Percentiles rank a stretch among this genome's conserved stretches.
Conservation (phyloP, 2,888 invertebrate genomes). For the Calameuta idolon region DNA sequence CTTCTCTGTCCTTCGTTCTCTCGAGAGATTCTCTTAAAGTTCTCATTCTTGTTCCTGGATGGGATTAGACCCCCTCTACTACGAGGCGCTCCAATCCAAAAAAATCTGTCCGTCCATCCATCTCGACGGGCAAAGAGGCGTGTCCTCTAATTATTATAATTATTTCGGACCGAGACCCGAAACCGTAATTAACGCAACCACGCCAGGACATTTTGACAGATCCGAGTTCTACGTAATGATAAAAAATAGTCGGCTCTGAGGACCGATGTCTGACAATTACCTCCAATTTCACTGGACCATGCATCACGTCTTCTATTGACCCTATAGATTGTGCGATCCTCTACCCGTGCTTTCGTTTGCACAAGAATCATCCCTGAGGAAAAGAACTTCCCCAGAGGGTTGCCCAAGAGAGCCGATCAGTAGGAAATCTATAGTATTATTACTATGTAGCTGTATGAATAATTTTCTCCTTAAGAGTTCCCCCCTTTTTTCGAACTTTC, state of each 20-base stretch:
- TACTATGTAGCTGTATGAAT: too few relatives aligned
- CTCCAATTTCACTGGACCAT: conserved; percentile 4
- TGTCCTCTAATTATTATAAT: conserved; percentile 66
- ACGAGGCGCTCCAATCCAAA: conserved; percentile 41
- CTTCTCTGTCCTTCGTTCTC: conserved; percentile 25
- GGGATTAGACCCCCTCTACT: conserved; percentile 28
- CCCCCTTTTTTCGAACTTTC: too few relatives aligned
- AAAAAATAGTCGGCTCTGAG: conserved; percentile 53
- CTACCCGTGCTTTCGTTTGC: too few relatives aligned
- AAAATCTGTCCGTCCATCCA: conserved; percentile 53
- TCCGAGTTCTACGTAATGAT: conserved; percentile 63
- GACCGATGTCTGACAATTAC: conserved; percentile 20
- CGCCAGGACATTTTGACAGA: conserved; percentile 65
- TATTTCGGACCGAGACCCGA: conserved; percentile 54
- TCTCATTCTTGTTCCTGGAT: neutral
- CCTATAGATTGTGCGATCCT: too few relatives aligned
- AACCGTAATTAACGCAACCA: conserved; percentile 65
- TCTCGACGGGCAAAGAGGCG: conserved; percentile 55
- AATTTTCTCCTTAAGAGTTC: too few relatives aligned
- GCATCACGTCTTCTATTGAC: neutral
- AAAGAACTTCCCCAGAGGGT: too few relatives aligned
- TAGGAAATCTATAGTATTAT: too few relatives aligned
- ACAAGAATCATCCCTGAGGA: too few relatives aligned
- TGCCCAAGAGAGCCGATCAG: too few relatives aligned
- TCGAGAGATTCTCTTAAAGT: conserved; percentile 11